Percentiles rank a stretch among this genome's conserved stretches.
phyloP scores from a whole-genome alignment of 2,113 vertebrate genomes.

The Lota lota region DNA sequence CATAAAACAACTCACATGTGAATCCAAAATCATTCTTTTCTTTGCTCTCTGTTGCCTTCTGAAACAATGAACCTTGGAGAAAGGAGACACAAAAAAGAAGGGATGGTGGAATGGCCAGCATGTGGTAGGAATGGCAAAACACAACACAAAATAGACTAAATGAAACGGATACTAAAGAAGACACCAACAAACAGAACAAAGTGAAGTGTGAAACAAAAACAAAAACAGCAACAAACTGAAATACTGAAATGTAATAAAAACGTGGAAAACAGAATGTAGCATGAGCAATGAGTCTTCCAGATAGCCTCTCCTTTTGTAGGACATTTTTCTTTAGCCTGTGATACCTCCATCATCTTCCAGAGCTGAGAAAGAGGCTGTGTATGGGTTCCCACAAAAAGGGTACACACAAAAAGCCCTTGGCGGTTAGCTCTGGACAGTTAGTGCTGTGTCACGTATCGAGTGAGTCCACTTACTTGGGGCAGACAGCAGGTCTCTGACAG shows the following conservation, averaged over 20 bases:
- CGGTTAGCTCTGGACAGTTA: constrained; percentile 7
- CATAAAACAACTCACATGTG: constrained; percentile 91
- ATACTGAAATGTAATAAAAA: too few relatives aligned
- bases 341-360: too few relatives aligned
- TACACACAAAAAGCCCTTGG: neutral
- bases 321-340: too few relatives aligned
- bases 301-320: too few relatives aligned
- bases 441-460: constrained; percentile 44
- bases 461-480: constrained; percentile 32
- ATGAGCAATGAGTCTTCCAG: too few relatives aligned
- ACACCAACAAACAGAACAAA: constrained; percentile 18
- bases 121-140: constrained; percentile 36
- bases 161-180: constrained; percentile 34
- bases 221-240: neutral
- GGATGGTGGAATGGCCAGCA: constrained; percentile 68
- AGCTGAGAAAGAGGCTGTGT: too few relatives aligned
- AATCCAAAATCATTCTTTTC: constrained; percentile 92
- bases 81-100: constrained; percentile 52
- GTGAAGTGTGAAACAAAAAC: too few relatives aligned
- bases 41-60: constrained; percentile 93
- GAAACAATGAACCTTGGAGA: constrained; percentile 96
- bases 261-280: too few relatives aligned
- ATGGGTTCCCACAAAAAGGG: too few relatives aligned
- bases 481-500: constrained; percentile 48
- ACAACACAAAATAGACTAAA: constrained; percentile 54